These are phyloP conservation scores for Nomada lathburiana DNA, from an alignment of 2,888 invertebrate genomes.

Conservation along the genomic window DNA sequence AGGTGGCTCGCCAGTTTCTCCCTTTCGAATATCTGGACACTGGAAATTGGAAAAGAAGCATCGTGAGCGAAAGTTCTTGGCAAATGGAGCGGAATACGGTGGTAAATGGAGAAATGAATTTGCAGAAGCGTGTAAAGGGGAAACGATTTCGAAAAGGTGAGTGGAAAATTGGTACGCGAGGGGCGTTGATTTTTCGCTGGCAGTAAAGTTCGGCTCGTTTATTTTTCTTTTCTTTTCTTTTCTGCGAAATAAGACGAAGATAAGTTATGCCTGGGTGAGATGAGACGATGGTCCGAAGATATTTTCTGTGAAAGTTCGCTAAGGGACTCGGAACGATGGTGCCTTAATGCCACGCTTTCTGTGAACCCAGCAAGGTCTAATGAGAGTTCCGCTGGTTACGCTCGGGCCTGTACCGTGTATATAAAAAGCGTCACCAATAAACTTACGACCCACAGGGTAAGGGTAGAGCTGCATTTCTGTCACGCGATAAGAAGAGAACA, in stretches of 20 bases:
- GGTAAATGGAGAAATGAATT: constrained; percentile 23
- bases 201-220: background rate
- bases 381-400: constrained; percentile 13
- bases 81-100: constrained; percentile 21
- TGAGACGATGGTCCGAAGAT: background rate
- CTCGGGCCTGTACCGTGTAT: background rate
- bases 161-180: constrained; percentile 15
- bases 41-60: constrained; percentile 28
- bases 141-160: background rate
- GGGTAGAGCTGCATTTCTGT: background rate
- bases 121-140: background rate
- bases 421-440: constrained; percentile 32
- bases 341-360: background rate
- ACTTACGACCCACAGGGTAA: background rate
- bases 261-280: background rate
- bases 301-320: background rate
- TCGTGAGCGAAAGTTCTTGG: constrained; percentile 10
- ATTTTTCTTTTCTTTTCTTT: too few species aligned
- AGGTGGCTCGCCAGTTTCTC: background rate
- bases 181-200: background rate
- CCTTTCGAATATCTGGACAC: background rate
- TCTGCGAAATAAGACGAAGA: too few species aligned
- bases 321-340: background rate
- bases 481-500: background rate
- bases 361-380: background rate